Evolutionary conservation across 2,888 invertebrate genomes (phyloP).

Genomic region (Mythimna vitellina): DNA sequence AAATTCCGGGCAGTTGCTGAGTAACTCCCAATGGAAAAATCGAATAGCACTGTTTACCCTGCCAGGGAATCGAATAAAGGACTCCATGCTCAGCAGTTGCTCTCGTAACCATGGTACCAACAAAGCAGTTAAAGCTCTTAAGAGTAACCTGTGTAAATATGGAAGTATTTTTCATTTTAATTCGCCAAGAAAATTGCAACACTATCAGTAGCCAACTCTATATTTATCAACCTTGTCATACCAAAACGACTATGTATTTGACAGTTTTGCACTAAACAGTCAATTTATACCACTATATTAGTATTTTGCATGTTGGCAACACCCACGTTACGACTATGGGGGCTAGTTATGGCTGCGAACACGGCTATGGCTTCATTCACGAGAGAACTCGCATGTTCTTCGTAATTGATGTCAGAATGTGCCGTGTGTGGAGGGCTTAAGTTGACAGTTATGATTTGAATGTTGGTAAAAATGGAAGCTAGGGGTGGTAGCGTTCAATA

Average conservation of each 20-base stretch:
- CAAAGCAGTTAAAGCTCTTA: no score
- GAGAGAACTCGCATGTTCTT: conserved; percentile 44
- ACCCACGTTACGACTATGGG: conserved; percentile 60
- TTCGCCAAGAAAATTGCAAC: not conserved
- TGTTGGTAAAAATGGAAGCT: conserved; percentile 2
- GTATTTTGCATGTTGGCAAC: conserved; percentile 59
- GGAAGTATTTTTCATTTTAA: no score
- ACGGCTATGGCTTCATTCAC: conserved; percentile 59
- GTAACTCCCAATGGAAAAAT: no score
- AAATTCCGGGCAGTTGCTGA: no score
- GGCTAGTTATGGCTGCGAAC: conserved; percentile 44
- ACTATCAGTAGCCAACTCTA: not conserved
- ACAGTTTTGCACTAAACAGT: conserved; percentile 63
- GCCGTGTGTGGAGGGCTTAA: conserved; percentile 18
- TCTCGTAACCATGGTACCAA: no score
- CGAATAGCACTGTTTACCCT: no score
- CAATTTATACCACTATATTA: conserved; percentile 62
- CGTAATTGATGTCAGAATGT: conserved; percentile 35
- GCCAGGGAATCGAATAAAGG: no score
- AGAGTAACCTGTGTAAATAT: no score
- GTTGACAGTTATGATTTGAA: conserved; percentile 24
- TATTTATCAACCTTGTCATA: conserved; percentile 24
- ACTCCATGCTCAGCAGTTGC: no score
- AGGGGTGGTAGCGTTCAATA: not conserved
- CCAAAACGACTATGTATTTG: conserved; percentile 57